These are phyloP conservation scores for Lasiommata megera DNA, from an alignment of 2,888 invertebrate genomes.

Conservation along the genomic window DNA sequence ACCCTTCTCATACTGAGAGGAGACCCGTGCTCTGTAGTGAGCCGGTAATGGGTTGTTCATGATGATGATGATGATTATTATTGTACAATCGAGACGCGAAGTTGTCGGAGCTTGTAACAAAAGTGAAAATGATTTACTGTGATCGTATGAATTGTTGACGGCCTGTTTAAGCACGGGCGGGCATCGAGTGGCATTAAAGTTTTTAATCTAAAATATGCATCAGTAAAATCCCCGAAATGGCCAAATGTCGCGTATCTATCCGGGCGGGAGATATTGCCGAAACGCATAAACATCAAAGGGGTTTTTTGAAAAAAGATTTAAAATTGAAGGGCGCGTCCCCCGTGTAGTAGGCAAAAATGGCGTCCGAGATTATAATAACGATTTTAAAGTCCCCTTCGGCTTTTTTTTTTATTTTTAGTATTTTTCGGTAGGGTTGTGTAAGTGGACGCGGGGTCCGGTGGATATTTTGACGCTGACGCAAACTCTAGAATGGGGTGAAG, in stretches of 20 bases:
- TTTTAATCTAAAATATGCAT: conserved; percentile 78
- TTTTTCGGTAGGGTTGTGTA: conserved; percentile 68
- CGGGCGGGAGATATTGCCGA: conserved; percentile 74
- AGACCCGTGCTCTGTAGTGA: no score
- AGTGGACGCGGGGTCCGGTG: conserved; percentile 71
- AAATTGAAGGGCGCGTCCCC: conserved; percentile 79
- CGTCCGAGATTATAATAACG: conserved; percentile 81
- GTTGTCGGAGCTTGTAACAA: conserved; percentile 14
- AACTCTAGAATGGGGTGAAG: conserved; percentile 50
- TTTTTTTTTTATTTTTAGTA: conserved; percentile 68
- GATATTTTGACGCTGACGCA: conserved; percentile 72
- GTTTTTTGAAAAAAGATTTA: conserved; percentile 75
- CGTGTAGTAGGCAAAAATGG: conserved; percentile 61
- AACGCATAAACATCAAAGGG: conserved; percentile 80
- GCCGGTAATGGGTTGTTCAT: no score
- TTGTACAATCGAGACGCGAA: conserved; percentile 15
- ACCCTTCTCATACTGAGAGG: no score
- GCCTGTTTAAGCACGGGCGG: conserved; percentile 34
- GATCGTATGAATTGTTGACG: conserved; percentile 46
- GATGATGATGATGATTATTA: no score
- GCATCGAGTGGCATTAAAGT: conserved; percentile 54
- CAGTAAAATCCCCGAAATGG: conserved; percentile 67
- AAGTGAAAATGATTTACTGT: conserved; percentile 47
- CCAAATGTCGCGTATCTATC: conserved; percentile 73
- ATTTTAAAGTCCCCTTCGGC: conserved; percentile 75